Base-by-base conservation (phyloP, 35 echinoderm and acorn worm species). In the Patiria miniata region DNA sequence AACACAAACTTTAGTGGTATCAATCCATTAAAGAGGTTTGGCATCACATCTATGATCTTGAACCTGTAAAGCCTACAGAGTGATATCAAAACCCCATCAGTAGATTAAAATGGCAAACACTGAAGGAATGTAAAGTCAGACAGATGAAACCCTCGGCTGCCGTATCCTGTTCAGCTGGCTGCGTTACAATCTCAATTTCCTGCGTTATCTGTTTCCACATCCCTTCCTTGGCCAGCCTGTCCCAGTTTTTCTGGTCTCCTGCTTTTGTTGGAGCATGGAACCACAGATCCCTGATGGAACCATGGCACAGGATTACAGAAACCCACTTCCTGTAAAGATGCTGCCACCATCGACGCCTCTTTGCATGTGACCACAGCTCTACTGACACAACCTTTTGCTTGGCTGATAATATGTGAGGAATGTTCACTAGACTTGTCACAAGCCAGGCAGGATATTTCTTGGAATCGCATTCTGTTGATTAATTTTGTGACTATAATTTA, bases 161-260 rank as follows among this genome's bases (percentile, higher is more conserved):
- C 26, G 34, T 30, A 73, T 73, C 65, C 65, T 73, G 65, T 73
- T 32, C 65, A 73, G 26, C 65, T 73, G 65, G 26, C 26, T 30
- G 26, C 65, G 29, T 30, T 73, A 36, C 65, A 22, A 73, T 73
- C 65, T 73, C 65, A 26, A 73, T 73, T 73, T 73, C 65, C 65
- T 32, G 34, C 65, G 14, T 73, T 73, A 73, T 73, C 65, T 73
- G 2, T 47, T 47, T 4, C 42, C 42, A 47, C 42, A 47, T 47
- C 42, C 42, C 12, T 47, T 47, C 4, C 42, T 12, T 12, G 42
- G 42, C 4, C 42, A 47, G 42, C 65, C 65, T 73, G 23, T 73
- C 19, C 21, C 26, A 32, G 29, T 10, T 73, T 32, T 18, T 73
- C 29, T 73, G 21, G 65, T 73, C 26, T 73, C 12, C 65, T 23